Base-by-base conservation (phyloP, 1,140 invertebrate species). In the Hormaphis cornu region DNA sequence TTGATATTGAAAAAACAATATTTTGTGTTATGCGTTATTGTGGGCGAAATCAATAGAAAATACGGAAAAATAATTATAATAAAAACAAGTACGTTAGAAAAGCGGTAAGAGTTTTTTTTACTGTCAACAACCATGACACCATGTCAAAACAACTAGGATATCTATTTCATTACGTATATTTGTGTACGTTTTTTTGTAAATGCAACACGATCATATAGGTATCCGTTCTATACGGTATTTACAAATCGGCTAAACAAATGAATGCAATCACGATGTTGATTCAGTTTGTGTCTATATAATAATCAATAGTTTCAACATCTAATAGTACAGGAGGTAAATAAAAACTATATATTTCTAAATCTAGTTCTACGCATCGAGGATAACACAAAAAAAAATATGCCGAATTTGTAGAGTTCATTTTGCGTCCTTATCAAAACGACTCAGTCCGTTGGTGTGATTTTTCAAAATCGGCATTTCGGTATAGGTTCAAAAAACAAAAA, bases 361-460 rank as follows among this genome's bases (percentile, higher is more conserved):
- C 37, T 44, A 63, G 33, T 22, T 35, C 40, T 66, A 66, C 26
- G n/a, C n/a, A 16, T 58, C 10, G 14, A 58, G 54, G 54, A 40
- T 37, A 37, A 56, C 54, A 56, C 54, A 46, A 66, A 66, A 61
- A 59, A 56, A 20, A 42, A 61, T 48, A 48, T 66, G 61, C 61
- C 61, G 42, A 66, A 50, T 35, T 66, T 35, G 61, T 48, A 66
- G 61, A 66, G 61, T 66, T 66, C 7, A 66, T 66, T 66, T 66
- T 48, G 61, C 28, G 61, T 66, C 61, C 44, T 66, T 66, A 48
- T 61, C 61, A 46, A 66, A 66, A 66, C 44, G 50, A 66, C 61
- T 66, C 61, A 66, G 33, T 50, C 50, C 61, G 42, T 50, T 66
- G 40, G 44, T 33, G 28, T 66, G 61, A 66, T 66, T 46, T 63